These are phyloP conservation scores for Ramphastos sulfuratus DNA, from an alignment of 2,113 vertebrate species.

Conservation along the genomic window DNA sequence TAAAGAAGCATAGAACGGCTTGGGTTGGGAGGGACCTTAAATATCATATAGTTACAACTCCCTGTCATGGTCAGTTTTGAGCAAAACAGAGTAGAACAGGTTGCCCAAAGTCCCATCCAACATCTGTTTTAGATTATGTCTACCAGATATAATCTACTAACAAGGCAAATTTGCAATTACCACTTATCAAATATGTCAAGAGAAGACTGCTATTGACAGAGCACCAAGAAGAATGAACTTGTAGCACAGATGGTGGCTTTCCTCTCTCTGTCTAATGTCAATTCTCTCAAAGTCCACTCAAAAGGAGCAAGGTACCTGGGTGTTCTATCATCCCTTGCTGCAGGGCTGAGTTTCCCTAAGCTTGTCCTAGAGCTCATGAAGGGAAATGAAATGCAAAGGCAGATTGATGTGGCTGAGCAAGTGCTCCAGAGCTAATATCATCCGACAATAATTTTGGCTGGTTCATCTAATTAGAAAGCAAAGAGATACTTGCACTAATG, in stretches of 20 bases:
- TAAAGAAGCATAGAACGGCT: no score
- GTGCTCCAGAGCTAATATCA: not conserved
- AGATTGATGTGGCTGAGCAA: not conserved
- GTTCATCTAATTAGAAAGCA: not conserved
- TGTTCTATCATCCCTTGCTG: not conserved
- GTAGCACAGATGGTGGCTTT: not conserved
- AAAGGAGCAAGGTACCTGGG: not conserved
- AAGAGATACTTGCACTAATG: not conserved
- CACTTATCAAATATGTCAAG: accelerated
- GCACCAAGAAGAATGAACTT: not conserved
- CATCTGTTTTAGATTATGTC: not conserved
- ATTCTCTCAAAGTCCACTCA: not conserved
- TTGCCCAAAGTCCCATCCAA: not conserved
- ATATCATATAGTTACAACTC: no score
- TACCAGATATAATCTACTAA: not conserved
- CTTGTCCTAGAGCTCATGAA: not conserved
- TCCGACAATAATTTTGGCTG: not conserved
- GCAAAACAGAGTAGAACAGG: not conserved
- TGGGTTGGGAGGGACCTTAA: no score
- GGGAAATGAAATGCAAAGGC: not conserved
- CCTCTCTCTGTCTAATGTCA: not conserved
- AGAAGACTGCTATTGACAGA: not conserved
- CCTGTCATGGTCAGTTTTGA: no score
- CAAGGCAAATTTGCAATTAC: not conserved
- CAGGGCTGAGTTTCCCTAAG: not conserved